These are phyloP conservation scores for Emydocephalus ijimae DNA, from an alignment of 2,113 vertebrate species.

Conservation along the genomic window DNA sequence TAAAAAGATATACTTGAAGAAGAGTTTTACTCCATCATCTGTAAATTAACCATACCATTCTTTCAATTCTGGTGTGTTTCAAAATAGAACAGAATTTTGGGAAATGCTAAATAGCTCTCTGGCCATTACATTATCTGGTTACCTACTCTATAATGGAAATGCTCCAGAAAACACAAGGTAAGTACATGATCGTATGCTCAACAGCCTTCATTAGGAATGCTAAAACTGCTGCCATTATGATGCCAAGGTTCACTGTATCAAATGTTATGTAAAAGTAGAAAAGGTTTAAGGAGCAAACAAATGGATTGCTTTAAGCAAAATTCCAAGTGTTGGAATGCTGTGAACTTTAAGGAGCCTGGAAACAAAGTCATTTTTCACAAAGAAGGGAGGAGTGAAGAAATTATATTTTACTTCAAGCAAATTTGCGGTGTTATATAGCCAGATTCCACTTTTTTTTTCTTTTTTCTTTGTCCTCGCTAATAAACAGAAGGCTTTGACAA, in stretches of 20 bases:
- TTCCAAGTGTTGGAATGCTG: constrained; percentile 24
- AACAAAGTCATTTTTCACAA: neutral
- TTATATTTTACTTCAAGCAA: neutral
- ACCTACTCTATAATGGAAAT: neutral
- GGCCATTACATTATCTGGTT: neutral
- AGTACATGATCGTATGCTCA: neutral
- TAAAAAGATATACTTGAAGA: neutral
- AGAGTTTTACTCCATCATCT: neutral
- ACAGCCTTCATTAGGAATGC: neutral
- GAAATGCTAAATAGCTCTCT: neutral
- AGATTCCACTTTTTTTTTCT: constrained; percentile 23
- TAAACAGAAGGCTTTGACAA: constrained; percentile 11
- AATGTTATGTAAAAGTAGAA: neutral
- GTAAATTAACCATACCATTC: neutral
- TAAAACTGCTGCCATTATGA: neutral
- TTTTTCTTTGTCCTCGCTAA: constrained; percentile 13
- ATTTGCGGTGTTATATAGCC: constrained; percentile 25
- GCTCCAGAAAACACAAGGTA: neutral
- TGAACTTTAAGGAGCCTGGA: neutral
- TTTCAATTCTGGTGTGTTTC: neutral
- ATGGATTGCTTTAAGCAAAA: constrained; percentile 9
- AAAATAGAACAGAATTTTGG: neutral
- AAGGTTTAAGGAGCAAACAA: constrained; percentile 3
- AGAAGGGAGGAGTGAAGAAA: neutral
- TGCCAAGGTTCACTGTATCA: neutral